A percentile compares a stretch with the other conserved stretches of the same genome.
Conservation (phyloP, 2,888 invertebrate genomes). For the Cremastinae sp. region DNA sequence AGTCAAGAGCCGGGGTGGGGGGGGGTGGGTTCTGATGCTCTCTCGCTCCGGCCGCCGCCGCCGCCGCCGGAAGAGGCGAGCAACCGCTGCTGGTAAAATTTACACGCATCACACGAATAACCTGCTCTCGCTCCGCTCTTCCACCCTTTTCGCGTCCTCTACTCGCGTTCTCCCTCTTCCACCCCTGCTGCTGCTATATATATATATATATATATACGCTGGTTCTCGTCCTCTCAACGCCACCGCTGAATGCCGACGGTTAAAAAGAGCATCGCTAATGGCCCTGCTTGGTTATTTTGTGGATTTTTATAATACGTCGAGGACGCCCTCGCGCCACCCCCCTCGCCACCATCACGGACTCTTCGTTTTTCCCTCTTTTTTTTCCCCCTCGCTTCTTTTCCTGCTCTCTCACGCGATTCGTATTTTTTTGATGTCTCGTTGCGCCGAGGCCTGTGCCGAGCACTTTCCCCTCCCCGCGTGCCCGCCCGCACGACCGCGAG, state of each 20-base stretch:
- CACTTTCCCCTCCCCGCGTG: too few relatives aligned
- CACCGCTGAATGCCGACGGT: slow-evolving; percentile 76
- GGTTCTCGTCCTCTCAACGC: too few relatives aligned
- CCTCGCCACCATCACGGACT: slow-evolving; percentile 37
- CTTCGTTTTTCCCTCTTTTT: slow-evolving; percentile 35
- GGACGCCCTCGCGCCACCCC: slow-evolving; percentile 56
- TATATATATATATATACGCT: too few relatives aligned
- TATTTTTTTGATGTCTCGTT: too few relatives aligned
- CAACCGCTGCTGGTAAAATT: slow-evolving; percentile 79
- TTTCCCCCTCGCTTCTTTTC: slow-evolving; percentile 15
- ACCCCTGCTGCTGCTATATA: too few relatives aligned
- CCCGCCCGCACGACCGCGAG: too few relatives aligned
- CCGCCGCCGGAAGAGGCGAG: slow-evolving; percentile 65
- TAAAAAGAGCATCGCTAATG: slow-evolving; percentile 81
- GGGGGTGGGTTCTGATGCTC: slow-evolving; percentile 17
- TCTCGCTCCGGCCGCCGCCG: slow-evolving; percentile 33
- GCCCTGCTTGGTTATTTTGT: slow-evolving; percentile 80
- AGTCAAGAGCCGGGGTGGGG: slow-evolving; percentile 12
- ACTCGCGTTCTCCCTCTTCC: too few relatives aligned
- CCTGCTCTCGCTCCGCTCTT: slow-evolving; percentile 63
- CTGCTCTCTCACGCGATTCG: too few relatives aligned
- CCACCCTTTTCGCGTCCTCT: too few relatives aligned
- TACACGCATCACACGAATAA: slow-evolving; percentile 77
- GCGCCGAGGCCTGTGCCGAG: too few relatives aligned
- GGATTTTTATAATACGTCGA: slow-evolving; percentile 80